Conservation (phyloP, 2,113 vertebrate species). For the Zosterops pallidus region DNA sequence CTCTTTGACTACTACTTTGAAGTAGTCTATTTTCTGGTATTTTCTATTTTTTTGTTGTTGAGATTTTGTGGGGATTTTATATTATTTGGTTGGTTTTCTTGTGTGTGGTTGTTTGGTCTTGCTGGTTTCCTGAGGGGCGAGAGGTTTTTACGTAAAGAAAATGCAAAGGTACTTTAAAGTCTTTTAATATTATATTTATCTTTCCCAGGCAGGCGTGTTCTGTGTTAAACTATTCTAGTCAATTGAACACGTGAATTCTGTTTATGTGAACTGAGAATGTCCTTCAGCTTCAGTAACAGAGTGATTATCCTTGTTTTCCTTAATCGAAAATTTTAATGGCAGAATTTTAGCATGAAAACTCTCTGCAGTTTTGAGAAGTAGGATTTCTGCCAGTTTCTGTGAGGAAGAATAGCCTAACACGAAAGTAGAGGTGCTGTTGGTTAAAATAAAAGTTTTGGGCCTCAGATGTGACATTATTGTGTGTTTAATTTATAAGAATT, state of each 20-base stretch:
- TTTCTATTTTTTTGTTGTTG: not conserved
- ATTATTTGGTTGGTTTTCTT: not conserved
- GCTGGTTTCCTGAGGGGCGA: fast-evolving
- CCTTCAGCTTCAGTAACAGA: not conserved
- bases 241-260: not conserved
- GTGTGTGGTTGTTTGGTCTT: not conserved
- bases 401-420: not conserved
- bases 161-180: not conserved
- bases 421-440: not conserved
- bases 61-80: fast-evolving
- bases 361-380: fast-evolving
- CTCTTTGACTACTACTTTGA: not conserved
- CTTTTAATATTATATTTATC: not conserved
- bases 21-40: not conserved
- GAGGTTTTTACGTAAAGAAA: not conserved
- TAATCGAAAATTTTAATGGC: not conserved
- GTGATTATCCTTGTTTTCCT: not conserved
- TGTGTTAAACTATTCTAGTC: not conserved
- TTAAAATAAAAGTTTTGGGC: not conserved
- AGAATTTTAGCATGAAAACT: not conserved
- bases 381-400: not conserved
- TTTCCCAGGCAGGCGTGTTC: not conserved
- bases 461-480: not conserved
- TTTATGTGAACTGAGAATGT: not conserved
- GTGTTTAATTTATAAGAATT: not conserved